phyloP scores from a whole-genome alignment of 1,140 invertebrate genomes.

The Bombus breviceps region DNA sequence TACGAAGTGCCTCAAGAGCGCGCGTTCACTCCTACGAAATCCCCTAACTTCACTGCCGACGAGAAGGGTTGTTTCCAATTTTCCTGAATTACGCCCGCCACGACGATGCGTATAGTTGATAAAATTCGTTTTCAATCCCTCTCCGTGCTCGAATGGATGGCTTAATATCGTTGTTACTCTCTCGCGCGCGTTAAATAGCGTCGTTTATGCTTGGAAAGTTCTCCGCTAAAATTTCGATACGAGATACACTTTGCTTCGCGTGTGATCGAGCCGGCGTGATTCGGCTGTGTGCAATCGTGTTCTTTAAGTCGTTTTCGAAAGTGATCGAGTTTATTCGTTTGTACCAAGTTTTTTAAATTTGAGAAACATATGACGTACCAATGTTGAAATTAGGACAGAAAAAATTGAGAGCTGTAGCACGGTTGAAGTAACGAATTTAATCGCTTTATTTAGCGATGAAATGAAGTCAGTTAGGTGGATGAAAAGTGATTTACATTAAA shows the following conservation, averaged over 20 bases:
- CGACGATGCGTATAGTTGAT: constrained; percentile 51
- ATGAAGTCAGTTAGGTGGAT: too few species aligned
- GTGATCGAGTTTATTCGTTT: too few species aligned
- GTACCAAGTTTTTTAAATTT: too few species aligned
- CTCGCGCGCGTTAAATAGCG: constrained; percentile 10
- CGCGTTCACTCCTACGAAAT: constrained; percentile 57
- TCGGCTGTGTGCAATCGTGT: not conserved
- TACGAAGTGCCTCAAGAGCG: constrained; percentile 64
- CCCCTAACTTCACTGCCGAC: constrained; percentile 56
- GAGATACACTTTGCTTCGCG: not conserved
- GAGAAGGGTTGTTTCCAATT: constrained; percentile 72
- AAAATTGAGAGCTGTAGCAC: too few species aligned
- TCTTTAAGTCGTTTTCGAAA: not conserved
- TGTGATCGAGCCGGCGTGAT: not conserved
- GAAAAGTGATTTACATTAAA: too few species aligned
- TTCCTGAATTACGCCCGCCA: constrained; percentile 66
- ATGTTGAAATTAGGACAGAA: too few species aligned
- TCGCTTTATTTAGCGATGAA: too few species aligned
- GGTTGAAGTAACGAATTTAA: too few species aligned
- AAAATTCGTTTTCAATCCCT: constrained; percentile 60
- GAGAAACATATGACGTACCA: too few species aligned
- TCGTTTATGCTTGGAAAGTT: not conserved
- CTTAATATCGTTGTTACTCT: constrained; percentile 42
- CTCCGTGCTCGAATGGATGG: constrained; percentile 17
- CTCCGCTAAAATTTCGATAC: not conserved